These are phyloP conservation scores for Syncerus caffer DNA, from an alignment of 2,797 vertebrate genomes.

Conservation along the genomic window DNA sequence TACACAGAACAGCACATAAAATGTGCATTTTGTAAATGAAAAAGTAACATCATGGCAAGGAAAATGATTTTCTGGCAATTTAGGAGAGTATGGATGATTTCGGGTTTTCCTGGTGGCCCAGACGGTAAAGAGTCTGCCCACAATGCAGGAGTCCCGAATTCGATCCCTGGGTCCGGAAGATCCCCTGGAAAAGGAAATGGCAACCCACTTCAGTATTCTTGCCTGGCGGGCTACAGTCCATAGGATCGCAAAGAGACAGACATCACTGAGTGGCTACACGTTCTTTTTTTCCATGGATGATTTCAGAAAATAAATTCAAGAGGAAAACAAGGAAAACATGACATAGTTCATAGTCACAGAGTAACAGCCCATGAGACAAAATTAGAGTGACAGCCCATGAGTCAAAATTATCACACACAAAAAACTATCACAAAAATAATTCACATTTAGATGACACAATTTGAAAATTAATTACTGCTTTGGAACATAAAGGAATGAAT, in stretches of 20 bases:
- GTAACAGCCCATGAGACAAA: neutral
- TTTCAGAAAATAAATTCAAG: conserved; percentile 26
- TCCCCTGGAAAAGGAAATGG: neutral
- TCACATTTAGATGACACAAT: neutral
- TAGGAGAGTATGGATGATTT: neutral
- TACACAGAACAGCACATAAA: neutral
- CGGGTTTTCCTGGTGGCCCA: neutral
- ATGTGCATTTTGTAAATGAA: neutral
- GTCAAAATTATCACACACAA: neutral
- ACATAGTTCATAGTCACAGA: neutral
- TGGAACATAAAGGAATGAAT: conserved; percentile 3
- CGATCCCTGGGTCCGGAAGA: neutral
- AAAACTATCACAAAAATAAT: neutral
- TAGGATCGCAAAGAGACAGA: neutral
- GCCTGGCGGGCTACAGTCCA: neutral
- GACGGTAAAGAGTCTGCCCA: neutral
- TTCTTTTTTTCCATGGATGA: neutral
- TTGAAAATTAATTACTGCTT: conserved; percentile 12
- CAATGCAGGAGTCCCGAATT: neutral
- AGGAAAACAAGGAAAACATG: neutral
- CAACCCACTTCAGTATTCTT: neutral
- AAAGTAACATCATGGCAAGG: neutral
- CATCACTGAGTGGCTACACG: neutral
- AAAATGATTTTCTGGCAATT: neutral
- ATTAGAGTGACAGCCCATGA: neutral